Evolutionary conservation across 2,888 invertebrate genomes (phyloP).

Genomic region (Aphrophora alni): DNA sequence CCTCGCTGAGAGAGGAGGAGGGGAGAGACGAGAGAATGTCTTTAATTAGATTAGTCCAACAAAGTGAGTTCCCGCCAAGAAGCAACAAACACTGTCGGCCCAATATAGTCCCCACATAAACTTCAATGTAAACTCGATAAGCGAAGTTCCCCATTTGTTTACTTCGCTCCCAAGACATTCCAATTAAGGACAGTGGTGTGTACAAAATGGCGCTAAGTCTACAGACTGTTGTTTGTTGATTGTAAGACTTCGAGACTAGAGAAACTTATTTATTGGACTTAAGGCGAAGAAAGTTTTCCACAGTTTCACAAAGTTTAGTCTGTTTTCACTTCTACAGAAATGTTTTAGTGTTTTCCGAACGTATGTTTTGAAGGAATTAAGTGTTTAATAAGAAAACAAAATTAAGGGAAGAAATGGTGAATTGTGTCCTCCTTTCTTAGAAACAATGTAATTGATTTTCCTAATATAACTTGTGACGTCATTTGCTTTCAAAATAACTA

Average conservation of each 20-base stretch:
- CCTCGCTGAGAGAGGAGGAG: background rate
- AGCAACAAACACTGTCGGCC: background rate
- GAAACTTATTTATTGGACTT: background rate
- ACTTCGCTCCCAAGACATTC: background rate
- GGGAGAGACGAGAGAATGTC: background rate
- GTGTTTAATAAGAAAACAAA: too few species aligned
- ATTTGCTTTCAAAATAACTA: too few species aligned
- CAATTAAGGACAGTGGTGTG: conserved; percentile 2
- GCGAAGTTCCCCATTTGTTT: background rate
- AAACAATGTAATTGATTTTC: too few species aligned
- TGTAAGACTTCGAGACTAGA: background rate
- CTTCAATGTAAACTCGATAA: conserved; percentile 6
- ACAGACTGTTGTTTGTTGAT: background rate
- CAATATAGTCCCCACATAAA: background rate
- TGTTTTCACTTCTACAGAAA: too few species aligned
- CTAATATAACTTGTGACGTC: too few species aligned
- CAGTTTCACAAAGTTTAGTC: too few species aligned
- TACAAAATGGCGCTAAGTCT: background rate
- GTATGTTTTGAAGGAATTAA: background rate
- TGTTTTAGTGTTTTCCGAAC: background rate
- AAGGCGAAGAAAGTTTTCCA: background rate
- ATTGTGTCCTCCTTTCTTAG: too few species aligned
- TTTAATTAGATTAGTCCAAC: conserved; percentile 1
- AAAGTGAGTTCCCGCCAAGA: background rate
- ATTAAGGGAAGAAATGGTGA: too few species aligned